Base-by-base conservation (phyloP, 2,888 invertebrate species). In the Catocala sponsa region DNA sequence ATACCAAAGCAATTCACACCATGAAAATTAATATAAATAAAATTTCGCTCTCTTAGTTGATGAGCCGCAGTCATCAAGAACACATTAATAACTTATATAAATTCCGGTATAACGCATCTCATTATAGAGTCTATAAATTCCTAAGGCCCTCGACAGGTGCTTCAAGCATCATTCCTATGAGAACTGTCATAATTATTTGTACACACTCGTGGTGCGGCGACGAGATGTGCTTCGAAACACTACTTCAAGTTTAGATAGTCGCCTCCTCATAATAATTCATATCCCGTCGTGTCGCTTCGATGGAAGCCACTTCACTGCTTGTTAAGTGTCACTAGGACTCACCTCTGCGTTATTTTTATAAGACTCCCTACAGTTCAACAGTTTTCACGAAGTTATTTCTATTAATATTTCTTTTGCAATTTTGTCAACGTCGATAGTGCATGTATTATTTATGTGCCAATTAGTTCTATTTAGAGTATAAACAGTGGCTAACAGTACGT, bases 151-250 rank as follows among this genome's bases (percentile, higher is more conserved):
- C 73, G 72, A 80, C 79, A 82, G 82, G 82, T 85, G 84, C 87
- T 88, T 78, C 76, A 86, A 74, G 72, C 74, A 68, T 73, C 81
- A 80, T 86, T 86, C 85, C 84, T 84, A 81, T 89, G 87, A 88
- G 91, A 89, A 89, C 87, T 87, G 88, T 88, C 87, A 88, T 89
- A 90, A 89, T 91, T 90, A 90, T 90, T 88, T 89, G 87, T 89
- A 86, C 83, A 86, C 82, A 83, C 66, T 74, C 50, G 78, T 74
- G 74, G 76, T 72, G 74, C 78, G 78, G 81, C 78, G 76, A 75
- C 70, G 79, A 83, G 81, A 81, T 83, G 82, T 77, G 80, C 79
- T 80, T 88, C 81, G 83, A 87, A 87, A 87, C 85, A 85, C 81
- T 85, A 85, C 89, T 90, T 86, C 83, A 87, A 84, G 81, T 88